Percentiles rank a stretch among this genome's conserved stretches.
Evolutionary conservation across 2,888 invertebrate genomes (phyloP).

Genomic region (Laothoe populi): DNA sequence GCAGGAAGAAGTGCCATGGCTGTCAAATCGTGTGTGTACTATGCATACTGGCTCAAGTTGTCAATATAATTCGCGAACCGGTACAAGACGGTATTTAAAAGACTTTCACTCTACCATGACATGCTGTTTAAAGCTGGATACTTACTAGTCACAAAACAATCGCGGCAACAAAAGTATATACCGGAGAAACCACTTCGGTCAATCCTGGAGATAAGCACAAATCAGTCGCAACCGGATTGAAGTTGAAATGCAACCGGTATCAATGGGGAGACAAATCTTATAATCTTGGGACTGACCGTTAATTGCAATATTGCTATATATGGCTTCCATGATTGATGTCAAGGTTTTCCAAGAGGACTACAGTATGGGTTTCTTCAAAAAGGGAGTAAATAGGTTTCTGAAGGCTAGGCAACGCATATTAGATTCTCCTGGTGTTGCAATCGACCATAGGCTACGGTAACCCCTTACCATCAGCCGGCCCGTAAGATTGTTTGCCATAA

Average conservation of each 20-base stretch:
- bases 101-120: constrained; percentile 25
- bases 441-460: too few relatives aligned
- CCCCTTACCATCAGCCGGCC: too few relatives aligned
- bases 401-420: too few relatives aligned
- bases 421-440: too few relatives aligned
- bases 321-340: too few relatives aligned
- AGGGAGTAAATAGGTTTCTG: too few relatives aligned
- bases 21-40: constrained; percentile 41
- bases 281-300: not conserved
- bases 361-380: too few relatives aligned
- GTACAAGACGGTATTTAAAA: constrained; percentile 30
- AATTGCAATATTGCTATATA: not conserved
- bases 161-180: not conserved
- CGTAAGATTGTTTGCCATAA: too few relatives aligned
- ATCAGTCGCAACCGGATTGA: not conserved
- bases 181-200: not conserved
- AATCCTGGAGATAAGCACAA: not conserved
- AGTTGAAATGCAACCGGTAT: not conserved
- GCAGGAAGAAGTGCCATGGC: constrained; percentile 40
- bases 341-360: too few relatives aligned
- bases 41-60: constrained; percentile 30
- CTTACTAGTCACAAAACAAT: not conserved
- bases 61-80: constrained; percentile 47
- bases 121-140: not conserved
- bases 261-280: not conserved